These are phyloP conservation scores for Ispidina lecontei DNA, from an alignment of 2,797 vertebrate genomes.

Conservation along the genomic window DNA sequence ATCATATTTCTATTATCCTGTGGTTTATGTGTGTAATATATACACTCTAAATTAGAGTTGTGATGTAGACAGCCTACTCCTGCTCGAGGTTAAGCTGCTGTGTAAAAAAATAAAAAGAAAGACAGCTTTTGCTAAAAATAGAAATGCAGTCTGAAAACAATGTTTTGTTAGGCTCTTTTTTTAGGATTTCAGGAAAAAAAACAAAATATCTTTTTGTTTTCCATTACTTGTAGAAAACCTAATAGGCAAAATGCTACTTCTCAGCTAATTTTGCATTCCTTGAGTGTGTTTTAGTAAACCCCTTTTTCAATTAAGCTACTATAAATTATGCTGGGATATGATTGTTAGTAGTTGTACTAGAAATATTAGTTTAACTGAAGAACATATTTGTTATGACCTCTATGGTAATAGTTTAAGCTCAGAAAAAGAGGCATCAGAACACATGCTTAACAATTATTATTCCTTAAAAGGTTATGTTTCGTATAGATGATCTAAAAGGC, in stretches of 20 bases:
- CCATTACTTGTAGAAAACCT: slow-evolving; percentile 11
- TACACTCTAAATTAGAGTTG: not conserved
- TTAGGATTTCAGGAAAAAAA: slow-evolving; percentile 27
- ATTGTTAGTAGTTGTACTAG: not conserved
- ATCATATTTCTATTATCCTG: not conserved
- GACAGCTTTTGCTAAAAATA: slow-evolving; percentile 36
- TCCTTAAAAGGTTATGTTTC: not conserved
- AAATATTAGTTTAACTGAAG: slow-evolving; percentile 9
- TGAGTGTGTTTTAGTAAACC: not conserved
- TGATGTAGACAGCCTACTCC: not conserved
- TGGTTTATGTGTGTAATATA: not conserved
- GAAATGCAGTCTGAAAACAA: slow-evolving; percentile 24
- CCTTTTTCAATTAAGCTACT: slow-evolving; percentile 2
- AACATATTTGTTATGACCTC: not conserved
- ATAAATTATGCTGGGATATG: not conserved
- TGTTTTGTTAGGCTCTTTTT: slow-evolving; percentile 27
- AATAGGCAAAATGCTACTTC: slow-evolving; percentile 11
- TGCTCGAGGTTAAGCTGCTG: not conserved
- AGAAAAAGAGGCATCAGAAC: not conserved
- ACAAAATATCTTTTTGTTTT: slow-evolving; percentile 26
- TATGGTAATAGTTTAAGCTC: not conserved
- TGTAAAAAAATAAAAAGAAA: slow-evolving; percentile 19
- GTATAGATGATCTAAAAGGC: not conserved
- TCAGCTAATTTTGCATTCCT: slow-evolving; percentile 30
- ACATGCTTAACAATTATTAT: not conserved